Percentiles rank a stretch among this genome's conserved stretches.
Conservation (phyloP, 2,113 vertebrate genomes). For the Periophthalmus modestus region DNA sequence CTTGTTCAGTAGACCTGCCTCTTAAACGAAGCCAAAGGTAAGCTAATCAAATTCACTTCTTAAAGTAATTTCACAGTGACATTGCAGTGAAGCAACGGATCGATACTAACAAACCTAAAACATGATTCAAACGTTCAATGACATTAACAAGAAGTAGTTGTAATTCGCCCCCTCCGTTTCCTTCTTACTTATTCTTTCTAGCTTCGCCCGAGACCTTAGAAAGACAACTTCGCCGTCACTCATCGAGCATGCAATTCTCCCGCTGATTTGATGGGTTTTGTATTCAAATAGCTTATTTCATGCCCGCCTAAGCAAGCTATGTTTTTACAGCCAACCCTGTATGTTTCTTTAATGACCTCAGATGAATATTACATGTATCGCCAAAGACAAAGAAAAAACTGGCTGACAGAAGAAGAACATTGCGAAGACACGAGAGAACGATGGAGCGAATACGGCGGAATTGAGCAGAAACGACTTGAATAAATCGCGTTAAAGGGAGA, state of each 20-base stretch:
- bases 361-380: constrained; percentile 64
- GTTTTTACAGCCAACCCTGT: constrained; percentile 27
- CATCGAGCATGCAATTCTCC: constrained; percentile 11
- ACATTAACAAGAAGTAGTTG: neutral
- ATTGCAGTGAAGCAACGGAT: neutral
- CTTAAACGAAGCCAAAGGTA: neutral
- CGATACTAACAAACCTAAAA: neutral
- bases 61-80: neutral
- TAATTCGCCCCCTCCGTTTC: neutral
- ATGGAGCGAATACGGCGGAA: constrained; percentile 35
- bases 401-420: constrained; percentile 14
- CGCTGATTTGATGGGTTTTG: constrained; percentile 44
- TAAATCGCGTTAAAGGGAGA: constrained; percentile 33
- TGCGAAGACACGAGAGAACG: constrained; percentile 19
- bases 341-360: constrained; percentile 50
- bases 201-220: neutral
- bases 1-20: neutral
- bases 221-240: neutral
- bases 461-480: constrained; percentile 44
- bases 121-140: neutral
- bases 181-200: too few relatives aligned
- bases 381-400: constrained; percentile 30
- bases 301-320: constrained; percentile 42
- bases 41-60: neutral
- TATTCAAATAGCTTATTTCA: constrained; percentile 51